Base-by-base conservation (phyloP, 2,797 vertebrate genomes). In the Zalophus californianus region DNA sequence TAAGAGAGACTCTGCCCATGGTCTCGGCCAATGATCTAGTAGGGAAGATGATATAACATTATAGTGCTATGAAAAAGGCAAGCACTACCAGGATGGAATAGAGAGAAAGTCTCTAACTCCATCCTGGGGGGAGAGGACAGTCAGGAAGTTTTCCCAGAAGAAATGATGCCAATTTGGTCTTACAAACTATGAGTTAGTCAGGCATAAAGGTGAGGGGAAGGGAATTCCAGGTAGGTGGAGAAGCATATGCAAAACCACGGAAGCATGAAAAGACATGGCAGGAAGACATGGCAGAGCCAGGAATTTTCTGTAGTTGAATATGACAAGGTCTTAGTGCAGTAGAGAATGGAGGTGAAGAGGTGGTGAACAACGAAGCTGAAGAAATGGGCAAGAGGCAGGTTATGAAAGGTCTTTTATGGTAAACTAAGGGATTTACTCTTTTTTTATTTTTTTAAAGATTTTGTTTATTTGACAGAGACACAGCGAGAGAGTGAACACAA, bases 101-200 rank as follows among this genome's bases (percentile, higher is more conserved):
- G 56, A 27, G 77, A 95, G 8, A 29, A 58, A 77, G n/a, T 86
- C 44, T 72, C 21, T 83, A 90, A 50, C 27, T 35, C 27, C 70
- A n/a, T 93, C 60, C 68, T 38, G 41, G 35, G 48, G 38, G 64
- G 29, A 83, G 54, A 72, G 27, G n/a, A 44, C 23, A 62, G 38
- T 48, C 29, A 78, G 52, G 85, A 91, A 91, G 4, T 2, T 7
- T 90, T 54, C 9, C 27, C 11, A 83, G 18, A 90, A 68, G 38
- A 83, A 95, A 86, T 72, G 48, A 70, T 60, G 58, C 35, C 32
- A 78, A 41, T 58, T 70, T 84, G n/a, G 50, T 90, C 56, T 94
- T 80, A 60, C 68, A 84, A 11, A 94, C 23, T 50, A 35, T 78
- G 48, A 89, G 7, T 87, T 70, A 77, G 23, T 89, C 13, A 90